Base-by-base conservation (phyloP, 1,140 invertebrate species). In the Orius insidiosus region DNA sequence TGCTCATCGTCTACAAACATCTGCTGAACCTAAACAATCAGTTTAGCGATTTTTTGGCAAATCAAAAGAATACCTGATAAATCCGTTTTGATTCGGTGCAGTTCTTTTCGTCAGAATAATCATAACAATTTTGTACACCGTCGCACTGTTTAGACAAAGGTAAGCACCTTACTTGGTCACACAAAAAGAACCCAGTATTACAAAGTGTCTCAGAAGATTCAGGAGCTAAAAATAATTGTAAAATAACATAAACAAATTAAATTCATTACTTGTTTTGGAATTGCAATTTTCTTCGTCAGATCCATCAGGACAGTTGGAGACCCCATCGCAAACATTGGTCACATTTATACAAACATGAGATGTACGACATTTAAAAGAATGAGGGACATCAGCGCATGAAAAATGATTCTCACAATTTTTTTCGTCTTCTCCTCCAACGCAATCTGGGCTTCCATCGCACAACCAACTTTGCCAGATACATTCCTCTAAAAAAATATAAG, bases 381-480 rank as follows among this genome's bases (percentile, higher is more conserved):
- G 24, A 50, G n/a, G n/a, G n/a, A n/a, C n/a, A n/a, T 52, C 67
- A 68, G 5, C 55, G 51, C 3, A 14, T 33, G 40, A 46, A 13
- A 16, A 32, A 48, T 40, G 34, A 5, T 39, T 40, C 30, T 50
- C 43, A 32, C 56, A 58, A 34, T 52, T 36, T 36, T 10, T 33
- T 49, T 78, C 76, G 58, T 79, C 75, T 44, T 71, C 74, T 42
- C 68, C 68, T 43, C 68, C 61, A 30, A 65, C 59, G 55, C 77
- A 80, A 58, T 80, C 76, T 14, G 62, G 59, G 16, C 63, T 58
- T 1, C 66, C 67, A 58, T 80, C 76, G 57, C 89, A 95, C 2
- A 80, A 66, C 63, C 78, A 81, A 16, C 75, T 70, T 53, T 78
- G 68, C 38, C 72, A 72, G 35, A 90, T 80, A 54, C 87, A 92